Conservation (phyloP, 2,797 vertebrate genomes). For the Pangasius krempfi region DNA sequence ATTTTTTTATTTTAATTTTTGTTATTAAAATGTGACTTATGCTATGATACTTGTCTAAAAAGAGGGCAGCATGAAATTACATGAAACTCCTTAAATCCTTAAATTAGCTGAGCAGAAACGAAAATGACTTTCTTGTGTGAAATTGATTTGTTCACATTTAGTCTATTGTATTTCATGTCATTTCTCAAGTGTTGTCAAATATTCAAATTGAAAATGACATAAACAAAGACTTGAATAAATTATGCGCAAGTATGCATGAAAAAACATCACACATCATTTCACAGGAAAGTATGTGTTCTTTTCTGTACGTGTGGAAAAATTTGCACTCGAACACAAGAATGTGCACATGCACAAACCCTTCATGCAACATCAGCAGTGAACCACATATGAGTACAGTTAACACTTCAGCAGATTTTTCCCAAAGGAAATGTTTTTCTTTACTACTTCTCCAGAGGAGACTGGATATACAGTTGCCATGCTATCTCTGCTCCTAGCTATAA, state of each 20-base stretch:
- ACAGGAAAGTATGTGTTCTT: background rate
- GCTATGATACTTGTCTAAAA: background rate
- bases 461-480: background rate
- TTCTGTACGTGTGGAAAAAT: background rate
- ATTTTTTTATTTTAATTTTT: background rate
- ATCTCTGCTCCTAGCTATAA: background rate
- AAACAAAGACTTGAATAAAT: background rate
- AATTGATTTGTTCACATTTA: background rate
- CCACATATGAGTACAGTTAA: conserved; percentile 14
- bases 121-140: background rate
- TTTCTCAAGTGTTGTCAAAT: background rate
- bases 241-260: background rate
- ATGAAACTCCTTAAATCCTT: background rate
- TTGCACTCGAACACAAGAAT: background rate
- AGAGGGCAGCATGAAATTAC: background rate
- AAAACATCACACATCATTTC: background rate
- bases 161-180: background rate
- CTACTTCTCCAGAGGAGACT: background rate
- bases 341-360: background rate
- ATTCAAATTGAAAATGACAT: background rate
- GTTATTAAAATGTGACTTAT: background rate
- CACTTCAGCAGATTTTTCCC: conserved; percentile 19
- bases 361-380: conserved; percentile 26
- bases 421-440: background rate
- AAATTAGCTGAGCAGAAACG: background rate